Base-by-base conservation (phyloP, 2,113 vertebrate genomes). In the Mirounga angustirostris region DNA sequence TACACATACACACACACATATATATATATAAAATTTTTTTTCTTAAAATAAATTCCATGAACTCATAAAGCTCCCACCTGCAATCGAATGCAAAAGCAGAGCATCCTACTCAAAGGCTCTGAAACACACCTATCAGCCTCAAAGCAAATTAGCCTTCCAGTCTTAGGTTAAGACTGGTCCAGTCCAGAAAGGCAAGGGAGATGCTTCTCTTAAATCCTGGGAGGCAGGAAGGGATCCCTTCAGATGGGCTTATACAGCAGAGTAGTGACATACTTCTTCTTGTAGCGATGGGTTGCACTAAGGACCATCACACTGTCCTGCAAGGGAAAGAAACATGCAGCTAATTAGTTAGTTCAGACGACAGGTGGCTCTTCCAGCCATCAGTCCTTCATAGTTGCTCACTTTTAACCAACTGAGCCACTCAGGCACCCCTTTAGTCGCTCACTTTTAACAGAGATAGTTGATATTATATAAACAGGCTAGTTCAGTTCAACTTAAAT, bases 221-320 rank as follows among this genome's bases (percentile, higher is more conserved):
- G 93, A 30, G 94, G 81, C 89, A 0, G 7, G 19, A 78, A 0
- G 76, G 61, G 69, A 74, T 69, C 78, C 92, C 2, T 92, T 99
- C 98, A 99, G 92, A 99, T 98, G 97, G 98, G 98, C 67, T 98
- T 99, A 97, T 99, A 99, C 2, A 99, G 98, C 97, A 99, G 98
- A 1, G 99, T 99, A 94, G 99, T 99, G 97, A 99, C 99, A 0
- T 99, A 99, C 96, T 99, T 99, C 99, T 99, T 99, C 99, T 99
- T 99, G 98, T 99, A 99, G 95, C 99, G 99, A 94, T 99, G 99
- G 0, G 99, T 99, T 7, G 99, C 99, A 36, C 99, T 99, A 74
- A 99, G 99, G 91, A 99, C 99, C 99, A 99, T 99, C 94, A 99
- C 99, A 0, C 99, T 99, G 5, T 99, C 99, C 99, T 99, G 98